Conservation (phyloP, 2,113 vertebrate genomes). For the Harpagus bidentatus region DNA sequence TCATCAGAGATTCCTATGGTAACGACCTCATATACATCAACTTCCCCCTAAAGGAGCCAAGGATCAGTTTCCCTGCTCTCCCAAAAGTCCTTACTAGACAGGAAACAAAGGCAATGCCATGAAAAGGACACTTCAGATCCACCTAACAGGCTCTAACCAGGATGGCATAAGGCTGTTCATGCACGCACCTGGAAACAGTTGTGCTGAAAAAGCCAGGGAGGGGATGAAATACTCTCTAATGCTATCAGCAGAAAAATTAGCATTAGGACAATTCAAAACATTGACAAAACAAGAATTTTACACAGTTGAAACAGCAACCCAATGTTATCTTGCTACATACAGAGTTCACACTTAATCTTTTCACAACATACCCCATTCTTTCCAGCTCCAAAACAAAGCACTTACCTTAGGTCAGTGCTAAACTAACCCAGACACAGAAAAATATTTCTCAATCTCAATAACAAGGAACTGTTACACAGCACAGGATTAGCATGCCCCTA, state of each 20-base stretch:
- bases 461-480: background rate
- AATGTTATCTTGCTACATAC: background rate
- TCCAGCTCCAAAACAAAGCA: background rate
- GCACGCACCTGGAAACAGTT: background rate
- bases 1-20: background rate
- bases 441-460: background rate
- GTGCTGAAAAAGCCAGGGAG: background rate
- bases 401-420: background rate
- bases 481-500: background rate
- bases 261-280: background rate
- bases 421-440: background rate
- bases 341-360: background rate
- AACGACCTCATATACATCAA: rapidly evolving
- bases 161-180: background rate
- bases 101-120: background rate
- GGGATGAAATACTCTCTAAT: background rate
- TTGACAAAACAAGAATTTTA: background rate
- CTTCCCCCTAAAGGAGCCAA: background rate
- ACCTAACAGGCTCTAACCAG: background rate
- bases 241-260: background rate
- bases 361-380: background rate
- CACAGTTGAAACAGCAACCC: background rate
- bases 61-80: background rate
- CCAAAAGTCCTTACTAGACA: background rate
- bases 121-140: background rate